A percentile compares a stretch with the other conserved stretches of the same genome.
These are phyloP conservation scores for Stichodactyla helianthus DNA, from an alignment of 64 coral and sea anemone genomes.

Conservation along the genomic window DNA sequence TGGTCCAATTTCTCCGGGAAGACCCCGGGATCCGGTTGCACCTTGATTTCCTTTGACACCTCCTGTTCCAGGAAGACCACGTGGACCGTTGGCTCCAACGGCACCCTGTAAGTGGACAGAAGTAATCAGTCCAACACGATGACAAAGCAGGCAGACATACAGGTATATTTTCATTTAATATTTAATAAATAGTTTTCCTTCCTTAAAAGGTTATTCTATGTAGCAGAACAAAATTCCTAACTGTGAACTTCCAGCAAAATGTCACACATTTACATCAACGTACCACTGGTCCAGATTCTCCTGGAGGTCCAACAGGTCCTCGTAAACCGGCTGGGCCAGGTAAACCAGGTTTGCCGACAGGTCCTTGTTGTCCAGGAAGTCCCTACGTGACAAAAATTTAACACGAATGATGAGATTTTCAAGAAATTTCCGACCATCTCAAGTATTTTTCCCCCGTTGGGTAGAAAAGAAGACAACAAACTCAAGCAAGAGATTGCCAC, in stretches of 20 bases:
- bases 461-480: background rate
- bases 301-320: background rate
- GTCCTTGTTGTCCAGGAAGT: background rate
- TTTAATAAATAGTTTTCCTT: too few relatives aligned
- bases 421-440: too few relatives aligned
- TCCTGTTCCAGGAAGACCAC: background rate
- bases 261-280: background rate
- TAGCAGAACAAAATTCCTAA: too few relatives aligned
- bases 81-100: background rate
- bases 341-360: background rate
- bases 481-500: background rate
- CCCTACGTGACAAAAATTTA: background rate
- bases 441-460: too few relatives aligned
- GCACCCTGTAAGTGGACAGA: background rate
- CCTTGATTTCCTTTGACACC: conserved; percentile 28
- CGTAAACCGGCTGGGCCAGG: background rate
- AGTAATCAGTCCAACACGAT: background rate
- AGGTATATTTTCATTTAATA: background rate
- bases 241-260: too few relatives aligned
- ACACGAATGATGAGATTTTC: too few relatives aligned
- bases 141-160: background rate
- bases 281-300: background rate
- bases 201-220: too few relatives aligned
- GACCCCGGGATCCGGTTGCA: conserved; percentile 8
- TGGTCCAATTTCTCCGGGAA: background rate